Conservation (phyloP, 2,888 invertebrate species). For the Anaspis maculata region DNA sequence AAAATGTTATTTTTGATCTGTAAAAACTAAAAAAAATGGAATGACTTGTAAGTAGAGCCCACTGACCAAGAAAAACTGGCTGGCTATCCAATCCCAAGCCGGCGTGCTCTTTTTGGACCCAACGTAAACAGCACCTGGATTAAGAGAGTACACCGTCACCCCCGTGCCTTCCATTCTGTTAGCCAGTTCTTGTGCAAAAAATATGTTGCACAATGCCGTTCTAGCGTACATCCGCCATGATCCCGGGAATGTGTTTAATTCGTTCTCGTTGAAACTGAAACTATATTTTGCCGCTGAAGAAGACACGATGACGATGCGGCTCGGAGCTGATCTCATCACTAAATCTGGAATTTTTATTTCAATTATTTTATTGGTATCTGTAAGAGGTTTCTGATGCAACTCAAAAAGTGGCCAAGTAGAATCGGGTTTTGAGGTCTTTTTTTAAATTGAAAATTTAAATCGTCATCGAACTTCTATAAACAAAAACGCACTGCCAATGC, state of each 20-base stretch:
- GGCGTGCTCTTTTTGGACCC: too few species aligned
- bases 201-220: constrained; percentile 34
- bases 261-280: constrained; percentile 24
- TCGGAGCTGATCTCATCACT: constrained; percentile 32
- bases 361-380: too few species aligned
- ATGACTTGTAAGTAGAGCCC: too few species aligned
- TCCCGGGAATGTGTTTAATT: constrained; percentile 10
- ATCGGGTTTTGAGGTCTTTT: too few species aligned
- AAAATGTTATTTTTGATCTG: constrained; percentile 12
- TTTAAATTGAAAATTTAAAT: too few species aligned
- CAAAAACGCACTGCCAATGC: too few species aligned
- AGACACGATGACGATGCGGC: constrained; percentile 34
- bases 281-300: constrained; percentile 24
- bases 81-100: too few species aligned
- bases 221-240: constrained; percentile 27
- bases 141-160: constrained; percentile 34
- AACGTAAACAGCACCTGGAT: constrained; percentile 36
- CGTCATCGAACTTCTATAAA: too few species aligned
- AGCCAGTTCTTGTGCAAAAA: constrained; percentile 34
- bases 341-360: constrained; percentile 26
- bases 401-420: too few species aligned
- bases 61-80: too few species aligned
- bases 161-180: constrained; percentile 27
- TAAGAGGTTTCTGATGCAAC: too few species aligned
- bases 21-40: too few species aligned